Percentiles rank a stretch among this genome's conserved stretches.
Evolutionary conservation across 2,888 invertebrate species (phyloP).

Genomic region (Fabriciana adippe): DNA sequence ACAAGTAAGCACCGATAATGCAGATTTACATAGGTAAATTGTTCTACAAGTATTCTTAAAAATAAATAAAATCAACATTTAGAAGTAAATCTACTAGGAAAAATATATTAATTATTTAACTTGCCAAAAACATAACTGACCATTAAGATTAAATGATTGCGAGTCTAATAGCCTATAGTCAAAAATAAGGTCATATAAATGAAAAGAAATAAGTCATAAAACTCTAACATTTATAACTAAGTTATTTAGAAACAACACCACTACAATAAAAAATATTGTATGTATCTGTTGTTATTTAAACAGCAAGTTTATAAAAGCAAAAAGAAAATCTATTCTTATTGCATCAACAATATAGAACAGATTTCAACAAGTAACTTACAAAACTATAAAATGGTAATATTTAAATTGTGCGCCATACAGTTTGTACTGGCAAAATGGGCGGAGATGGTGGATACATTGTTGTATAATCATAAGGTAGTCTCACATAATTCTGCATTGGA

Average conservation of each 20-base stretch:
- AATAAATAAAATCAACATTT: constrained; percentile 10
- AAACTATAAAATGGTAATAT: constrained; percentile 2
- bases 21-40: constrained; percentile 58
- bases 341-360: constrained; percentile 40
- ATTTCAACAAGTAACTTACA: constrained; percentile 10
- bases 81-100: background rate
- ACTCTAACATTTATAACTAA: background rate
- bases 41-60: constrained; percentile 23
- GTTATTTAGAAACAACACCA: constrained; percentile 22
- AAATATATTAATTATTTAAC: background rate
- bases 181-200: constrained; percentile 7
- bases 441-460: constrained; percentile 51
- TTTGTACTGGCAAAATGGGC: constrained; percentile 48
- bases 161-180: background rate
- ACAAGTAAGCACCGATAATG: constrained; percentile 70
- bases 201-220: constrained; percentile 4
- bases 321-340: constrained; percentile 43
- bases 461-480: constrained; percentile 56
- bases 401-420: constrained; percentile 57
- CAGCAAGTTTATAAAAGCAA: constrained; percentile 7
- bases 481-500: constrained; percentile 46
- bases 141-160: background rate
- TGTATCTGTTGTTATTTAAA: constrained; percentile 27
- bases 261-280: constrained; percentile 44
- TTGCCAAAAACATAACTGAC: background rate